Conservation (phyloP, 2,888 invertebrate species). For the Cenopis cana region DNA sequence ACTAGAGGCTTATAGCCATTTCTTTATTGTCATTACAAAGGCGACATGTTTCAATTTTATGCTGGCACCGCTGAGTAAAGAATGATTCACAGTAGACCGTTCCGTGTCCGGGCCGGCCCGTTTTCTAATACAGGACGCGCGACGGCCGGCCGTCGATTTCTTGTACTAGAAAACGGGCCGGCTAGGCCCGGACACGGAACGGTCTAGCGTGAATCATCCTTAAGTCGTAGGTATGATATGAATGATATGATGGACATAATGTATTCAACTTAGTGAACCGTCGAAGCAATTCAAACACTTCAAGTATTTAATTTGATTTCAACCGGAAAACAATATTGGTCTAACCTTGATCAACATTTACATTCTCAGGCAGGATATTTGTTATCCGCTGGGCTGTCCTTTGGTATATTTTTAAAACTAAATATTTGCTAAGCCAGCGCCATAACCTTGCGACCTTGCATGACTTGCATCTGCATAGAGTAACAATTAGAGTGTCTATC, state of each 20-base stretch:
- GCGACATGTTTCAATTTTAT: too few relatives aligned
- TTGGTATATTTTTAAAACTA: neutral
- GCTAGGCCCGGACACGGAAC: too few relatives aligned
- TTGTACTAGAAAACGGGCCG: too few relatives aligned
- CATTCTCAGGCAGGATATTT: conserved; percentile 19
- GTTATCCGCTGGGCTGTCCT: neutral
- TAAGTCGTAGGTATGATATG: too few relatives aligned
- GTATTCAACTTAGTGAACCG: neutral
- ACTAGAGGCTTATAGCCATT: too few relatives aligned
- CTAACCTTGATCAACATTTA: conserved; percentile 1
- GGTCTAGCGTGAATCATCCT: too few relatives aligned
- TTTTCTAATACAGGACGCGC: too few relatives aligned
- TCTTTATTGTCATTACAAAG: too few relatives aligned
- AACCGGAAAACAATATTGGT: conserved; percentile 13
- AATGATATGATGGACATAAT: neutral
- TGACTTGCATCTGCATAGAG: neutral
- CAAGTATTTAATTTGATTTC: conserved; percentile 17
- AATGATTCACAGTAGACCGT: too few relatives aligned
- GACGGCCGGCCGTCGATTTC: too few relatives aligned
- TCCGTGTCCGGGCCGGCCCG: too few relatives aligned
- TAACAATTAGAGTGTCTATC: conserved; percentile 13
- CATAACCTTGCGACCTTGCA: conserved; percentile 6
- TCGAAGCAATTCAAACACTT: neutral
- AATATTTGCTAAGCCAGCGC: conserved; percentile 15
- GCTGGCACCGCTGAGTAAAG: too few relatives aligned